Percentiles rank a stretch among this genome's conserved stretches.
These are phyloP conservation scores for Archilochus colubris DNA, from an alignment of 2,113 vertebrate genomes.

Conservation along the genomic window DNA sequence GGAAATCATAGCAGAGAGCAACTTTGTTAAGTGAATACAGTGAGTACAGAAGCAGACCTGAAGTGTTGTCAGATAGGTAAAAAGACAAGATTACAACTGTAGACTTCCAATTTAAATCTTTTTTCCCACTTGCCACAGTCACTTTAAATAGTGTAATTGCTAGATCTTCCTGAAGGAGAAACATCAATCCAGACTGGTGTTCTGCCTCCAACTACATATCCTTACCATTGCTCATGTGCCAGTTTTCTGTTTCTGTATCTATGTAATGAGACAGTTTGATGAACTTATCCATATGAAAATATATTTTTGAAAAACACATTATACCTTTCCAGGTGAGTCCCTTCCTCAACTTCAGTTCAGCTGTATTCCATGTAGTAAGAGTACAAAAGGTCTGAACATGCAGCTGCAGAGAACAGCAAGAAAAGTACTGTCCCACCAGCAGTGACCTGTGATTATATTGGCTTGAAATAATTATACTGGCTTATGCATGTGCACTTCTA, in stretches of 20 bases:
- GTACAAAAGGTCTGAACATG: not conserved
- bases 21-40: not conserved
- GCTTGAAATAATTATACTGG: not conserved
- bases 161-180: not conserved
- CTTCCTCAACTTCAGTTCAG: not conserved
- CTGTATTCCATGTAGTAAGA: not conserved
- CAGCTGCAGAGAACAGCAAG: not conserved
- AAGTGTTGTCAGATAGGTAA: not conserved
- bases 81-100: not conserved
- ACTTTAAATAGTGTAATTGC: too few species aligned
- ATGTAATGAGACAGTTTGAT: not conserved
- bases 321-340: not conserved
- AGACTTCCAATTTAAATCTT: not conserved
- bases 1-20: not conserved
- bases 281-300: not conserved
- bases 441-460: not conserved
- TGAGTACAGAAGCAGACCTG: not conserved
- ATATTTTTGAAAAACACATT: not conserved
- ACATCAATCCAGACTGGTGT: not conserved
- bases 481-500: not conserved
- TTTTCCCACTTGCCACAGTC: not conserved
- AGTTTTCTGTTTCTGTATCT: not conserved
- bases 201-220: not conserved
- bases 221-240: not conserved
- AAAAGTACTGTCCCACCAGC: not conserved